Evolutionary conservation across 2,888 invertebrate genomes (phyloP).

Genomic region (Bruchidius siliquastri): DNA sequence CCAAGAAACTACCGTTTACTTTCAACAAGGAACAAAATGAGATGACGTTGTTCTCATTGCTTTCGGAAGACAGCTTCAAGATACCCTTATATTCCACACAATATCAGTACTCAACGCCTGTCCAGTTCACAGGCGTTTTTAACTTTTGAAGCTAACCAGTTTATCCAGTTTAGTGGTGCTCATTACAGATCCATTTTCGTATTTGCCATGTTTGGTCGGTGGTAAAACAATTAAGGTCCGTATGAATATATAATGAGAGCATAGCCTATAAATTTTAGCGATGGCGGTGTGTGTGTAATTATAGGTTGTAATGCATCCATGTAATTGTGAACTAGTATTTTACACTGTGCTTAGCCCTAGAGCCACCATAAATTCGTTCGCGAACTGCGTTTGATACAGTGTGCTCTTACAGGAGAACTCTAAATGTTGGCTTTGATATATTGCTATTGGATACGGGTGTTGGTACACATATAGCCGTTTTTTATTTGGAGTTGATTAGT

Average conservation of each 20-base stretch:
- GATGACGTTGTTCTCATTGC: too few relatives aligned
- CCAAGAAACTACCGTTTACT: too few relatives aligned
- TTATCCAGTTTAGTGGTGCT: not conserved
- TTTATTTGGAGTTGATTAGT: constrained; percentile 34
- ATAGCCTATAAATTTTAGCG: constrained; percentile 33
- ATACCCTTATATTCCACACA: too few relatives aligned
- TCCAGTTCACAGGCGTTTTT: not conserved
- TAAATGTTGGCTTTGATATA: not conserved
- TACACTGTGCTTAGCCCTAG: constrained; percentile 23
- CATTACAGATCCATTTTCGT: not conserved
- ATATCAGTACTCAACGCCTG: not conserved
- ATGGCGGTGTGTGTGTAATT: constrained; percentile 30
- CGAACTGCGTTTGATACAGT: constrained; percentile 14
- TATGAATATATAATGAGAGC: constrained; percentile 35
- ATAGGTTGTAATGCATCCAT: constrained; percentile 32
- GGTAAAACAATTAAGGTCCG: constrained; percentile 33
- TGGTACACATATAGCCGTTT: constrained; percentile 27
- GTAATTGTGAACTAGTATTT: constrained; percentile 34
- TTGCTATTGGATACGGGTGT: not conserved
- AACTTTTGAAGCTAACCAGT: not conserved
- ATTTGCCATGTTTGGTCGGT: constrained; percentile 12
- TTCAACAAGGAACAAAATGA: too few relatives aligned
- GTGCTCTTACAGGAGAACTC: not conserved
- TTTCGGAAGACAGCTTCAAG: too few relatives aligned
- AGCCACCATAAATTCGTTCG: constrained; percentile 19